Conservation (phyloP, 2,888 invertebrate species). For the Amphipoea lucens region DNA sequence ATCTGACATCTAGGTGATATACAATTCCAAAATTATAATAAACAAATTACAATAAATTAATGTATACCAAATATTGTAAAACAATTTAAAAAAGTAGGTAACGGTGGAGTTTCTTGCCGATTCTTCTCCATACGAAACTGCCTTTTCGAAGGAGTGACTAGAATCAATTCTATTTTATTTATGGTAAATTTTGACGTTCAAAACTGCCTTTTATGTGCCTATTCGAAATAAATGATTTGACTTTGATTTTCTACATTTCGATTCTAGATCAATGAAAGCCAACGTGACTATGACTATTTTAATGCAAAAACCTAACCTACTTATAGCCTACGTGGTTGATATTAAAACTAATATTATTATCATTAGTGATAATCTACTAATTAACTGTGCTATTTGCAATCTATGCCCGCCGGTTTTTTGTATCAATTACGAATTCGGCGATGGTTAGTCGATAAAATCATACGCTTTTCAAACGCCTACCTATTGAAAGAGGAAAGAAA, state of each 20-base stretch:
- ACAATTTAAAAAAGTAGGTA: too few species aligned
- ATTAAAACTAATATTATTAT: conserved; percentile 15
- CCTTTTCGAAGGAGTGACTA: too few species aligned
- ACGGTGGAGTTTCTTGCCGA: too few species aligned
- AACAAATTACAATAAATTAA: too few species aligned
- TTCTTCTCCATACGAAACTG: too few species aligned
- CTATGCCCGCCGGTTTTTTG: not conserved
- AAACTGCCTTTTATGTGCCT: too few species aligned
- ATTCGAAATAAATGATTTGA: too few species aligned
- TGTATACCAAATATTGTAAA: too few species aligned
- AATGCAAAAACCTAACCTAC: conserved; percentile 12
- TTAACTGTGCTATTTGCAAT: conserved; percentile 32
- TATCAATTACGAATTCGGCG: not conserved
- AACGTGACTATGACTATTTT: conserved; percentile 8
- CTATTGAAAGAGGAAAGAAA: not conserved
- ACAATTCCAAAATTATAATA: too few species aligned
- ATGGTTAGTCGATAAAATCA: not conserved
- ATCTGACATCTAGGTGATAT: too few species aligned
- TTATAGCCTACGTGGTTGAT: conserved; percentile 3
- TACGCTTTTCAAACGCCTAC: not conserved
- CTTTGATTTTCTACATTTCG: not conserved
- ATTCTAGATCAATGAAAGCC: not conserved
- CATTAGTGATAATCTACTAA: conserved; percentile 29
- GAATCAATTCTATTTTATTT: too few species aligned
- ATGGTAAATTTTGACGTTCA: too few species aligned